Evolutionary conservation across 2,113 vertebrate genomes (phyloP).

Genomic region (Oceanites oceanicus): DNA sequence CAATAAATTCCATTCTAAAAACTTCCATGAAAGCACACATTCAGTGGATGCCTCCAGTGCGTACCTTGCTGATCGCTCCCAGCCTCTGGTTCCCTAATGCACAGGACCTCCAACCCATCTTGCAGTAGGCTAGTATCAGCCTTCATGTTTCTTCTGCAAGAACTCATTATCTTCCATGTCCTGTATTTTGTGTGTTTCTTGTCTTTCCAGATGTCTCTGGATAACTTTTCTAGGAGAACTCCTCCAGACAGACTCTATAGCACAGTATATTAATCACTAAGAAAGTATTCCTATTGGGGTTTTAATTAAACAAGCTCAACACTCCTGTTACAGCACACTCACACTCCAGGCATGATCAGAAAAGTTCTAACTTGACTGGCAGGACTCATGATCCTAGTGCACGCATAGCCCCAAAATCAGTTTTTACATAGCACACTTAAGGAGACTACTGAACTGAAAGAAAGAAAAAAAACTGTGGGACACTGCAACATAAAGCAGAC

Average conservation of each 20-base stretch:
- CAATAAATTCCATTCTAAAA: neutral
- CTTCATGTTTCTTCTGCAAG: neutral
- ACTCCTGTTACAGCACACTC: neutral
- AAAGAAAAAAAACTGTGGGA: neutral
- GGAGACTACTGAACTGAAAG: neutral
- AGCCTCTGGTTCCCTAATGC: neutral
- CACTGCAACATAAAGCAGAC: neutral
- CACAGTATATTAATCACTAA: neutral
- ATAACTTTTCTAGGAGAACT: neutral
- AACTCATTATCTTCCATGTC: neutral
- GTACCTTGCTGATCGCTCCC: neutral
- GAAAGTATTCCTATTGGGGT: neutral
- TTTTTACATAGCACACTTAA: neutral
- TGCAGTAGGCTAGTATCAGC: neutral
- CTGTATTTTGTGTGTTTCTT: neutral
- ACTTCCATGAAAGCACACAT: neutral
- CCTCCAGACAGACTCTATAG: neutral
- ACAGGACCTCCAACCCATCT: neutral
- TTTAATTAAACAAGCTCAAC: neutral
- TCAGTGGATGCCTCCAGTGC: neutral
- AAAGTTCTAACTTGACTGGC: neutral
- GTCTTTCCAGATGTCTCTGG: neutral
- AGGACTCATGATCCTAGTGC: neutral
- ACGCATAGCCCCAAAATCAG: rapidly evolving
- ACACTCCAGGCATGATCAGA: neutral